Evolutionary conservation across 37 sponge, comb jelly and placozoan genomes (phyloP).

Genomic region (Beroe ovata): DNA sequence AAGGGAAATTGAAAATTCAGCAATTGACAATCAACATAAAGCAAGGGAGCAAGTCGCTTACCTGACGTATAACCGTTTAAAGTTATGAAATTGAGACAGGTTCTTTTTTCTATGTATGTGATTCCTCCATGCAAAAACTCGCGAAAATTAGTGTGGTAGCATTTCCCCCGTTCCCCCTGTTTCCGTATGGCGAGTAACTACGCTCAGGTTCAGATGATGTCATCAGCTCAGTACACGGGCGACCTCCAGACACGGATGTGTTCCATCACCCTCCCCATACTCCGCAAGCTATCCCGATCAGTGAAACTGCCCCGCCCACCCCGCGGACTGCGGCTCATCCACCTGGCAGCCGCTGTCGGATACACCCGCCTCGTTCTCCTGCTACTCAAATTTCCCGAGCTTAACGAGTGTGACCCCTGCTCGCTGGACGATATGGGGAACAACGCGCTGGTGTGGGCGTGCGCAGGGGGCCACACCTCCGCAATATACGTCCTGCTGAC

Average conservation of each 20-base stretch:
- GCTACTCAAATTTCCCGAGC: constrained; percentile 26
- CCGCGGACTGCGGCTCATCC: constrained; percentile 28
- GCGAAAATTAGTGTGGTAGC: no score
- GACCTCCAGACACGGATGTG: constrained; percentile 51
- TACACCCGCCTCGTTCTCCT: constrained; percentile 47
- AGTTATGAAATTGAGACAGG: no score
- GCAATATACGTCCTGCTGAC: constrained; percentile 32
- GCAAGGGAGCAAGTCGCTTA: no score
- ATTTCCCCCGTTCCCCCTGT: no score
- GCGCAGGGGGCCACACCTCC: constrained; percentile 51
- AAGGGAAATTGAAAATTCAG: no score
- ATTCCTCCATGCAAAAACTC: no score
- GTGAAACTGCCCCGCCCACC: constrained; percentile 19
- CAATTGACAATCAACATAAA: no score
- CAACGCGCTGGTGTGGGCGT: constrained; percentile 46
- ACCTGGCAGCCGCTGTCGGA: constrained; percentile 43
- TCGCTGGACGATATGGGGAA: constrained; percentile 50
- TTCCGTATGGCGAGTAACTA: neutral
- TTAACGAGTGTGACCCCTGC: constrained; percentile 25
- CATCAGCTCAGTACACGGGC: constrained; percentile 23
- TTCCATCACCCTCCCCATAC: constrained; percentile 48
- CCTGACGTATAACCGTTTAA: no score
- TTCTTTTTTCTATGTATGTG: no score
- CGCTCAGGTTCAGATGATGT: constrained; percentile 36
- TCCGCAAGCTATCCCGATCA: neutral